Conservation (phyloP, 2,888 invertebrate species). For the Latheticus oryzae region DNA sequence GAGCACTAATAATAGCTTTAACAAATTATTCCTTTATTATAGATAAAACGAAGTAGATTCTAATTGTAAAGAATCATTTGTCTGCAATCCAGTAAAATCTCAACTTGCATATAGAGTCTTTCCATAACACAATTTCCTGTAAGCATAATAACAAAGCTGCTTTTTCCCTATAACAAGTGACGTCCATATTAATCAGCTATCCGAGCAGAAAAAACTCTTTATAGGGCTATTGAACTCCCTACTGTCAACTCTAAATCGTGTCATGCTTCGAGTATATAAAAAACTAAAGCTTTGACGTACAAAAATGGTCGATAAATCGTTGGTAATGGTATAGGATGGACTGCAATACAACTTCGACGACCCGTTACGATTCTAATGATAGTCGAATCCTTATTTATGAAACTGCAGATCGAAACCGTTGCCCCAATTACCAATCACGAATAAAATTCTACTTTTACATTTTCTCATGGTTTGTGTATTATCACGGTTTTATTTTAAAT, state of each 20-base stretch:
- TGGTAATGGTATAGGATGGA: constrained; percentile 24
- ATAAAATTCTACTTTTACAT: constrained; percentile 28
- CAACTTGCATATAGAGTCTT: too few species aligned
- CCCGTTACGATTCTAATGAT: constrained; percentile 37
- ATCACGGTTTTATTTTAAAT: too few species aligned
- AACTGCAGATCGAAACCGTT: constrained; percentile 33
- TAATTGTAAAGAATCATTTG: constrained; percentile 7
- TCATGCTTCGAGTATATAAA: constrained; percentile 24
- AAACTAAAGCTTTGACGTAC: constrained; percentile 22
- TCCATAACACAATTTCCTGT: constrained; percentile 30
- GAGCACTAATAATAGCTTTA: too few species aligned
- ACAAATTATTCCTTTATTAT: too few species aligned
- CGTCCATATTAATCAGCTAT: constrained; percentile 36
- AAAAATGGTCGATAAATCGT: constrained; percentile 35
- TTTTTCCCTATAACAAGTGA: constrained; percentile 16
- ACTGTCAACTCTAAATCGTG: constrained; percentile 35
- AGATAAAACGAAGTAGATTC: constrained; percentile 1
- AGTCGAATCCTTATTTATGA: constrained; percentile 36
- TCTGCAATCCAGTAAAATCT: too few species aligned
- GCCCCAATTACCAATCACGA: constrained; percentile 35
- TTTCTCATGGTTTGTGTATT: constrained; percentile 21
- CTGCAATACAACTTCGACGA: constrained; percentile 27
- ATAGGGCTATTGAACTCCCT: constrained; percentile 35
- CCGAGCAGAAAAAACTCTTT: constrained; percentile 29
- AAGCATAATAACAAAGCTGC: constrained; percentile 23